phyloP scores from a whole-genome alignment of 2,888 invertebrate species.

The Apoderus coryli region DNA sequence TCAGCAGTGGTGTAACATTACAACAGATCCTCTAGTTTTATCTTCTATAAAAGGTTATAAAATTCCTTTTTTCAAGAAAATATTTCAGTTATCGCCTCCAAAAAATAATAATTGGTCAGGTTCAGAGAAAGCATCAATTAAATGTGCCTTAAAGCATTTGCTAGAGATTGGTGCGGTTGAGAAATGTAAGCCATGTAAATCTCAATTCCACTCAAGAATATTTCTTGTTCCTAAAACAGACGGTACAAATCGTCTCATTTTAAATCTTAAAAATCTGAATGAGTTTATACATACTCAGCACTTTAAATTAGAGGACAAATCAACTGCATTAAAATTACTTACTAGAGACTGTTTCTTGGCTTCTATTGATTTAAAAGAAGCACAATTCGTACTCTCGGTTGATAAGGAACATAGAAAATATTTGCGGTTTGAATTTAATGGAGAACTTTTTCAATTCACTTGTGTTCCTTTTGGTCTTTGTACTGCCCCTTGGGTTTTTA shows the following conservation, averaged over 20 bases:
- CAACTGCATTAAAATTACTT: slow-evolving; percentile 15
- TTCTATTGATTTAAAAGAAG: slow-evolving; percentile 11
- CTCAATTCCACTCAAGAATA: slow-evolving; percentile 10
- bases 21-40: too few relatives aligned
- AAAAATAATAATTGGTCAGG: too few relatives aligned
- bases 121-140: too few relatives aligned
- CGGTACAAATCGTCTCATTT: slow-evolving; percentile 11
- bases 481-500: slow-evolving; percentile 17
- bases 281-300: slow-evolving; percentile 16
- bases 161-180: slow-evolving; percentile 1
- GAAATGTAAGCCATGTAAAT: slow-evolving; percentile 8
- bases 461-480: slow-evolving; percentile 17
- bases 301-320: slow-evolving; percentile 20
- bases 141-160: slow-evolving; percentile 4
- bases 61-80: too few relatives aligned
- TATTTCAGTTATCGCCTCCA: too few relatives aligned
- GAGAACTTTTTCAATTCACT: slow-evolving; percentile 15
- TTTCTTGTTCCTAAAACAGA: slow-evolving; percentile 12
- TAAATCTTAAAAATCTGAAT: slow-evolving; percentile 16
- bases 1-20: too few relatives aligned
- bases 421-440: slow-evolving; percentile 16
- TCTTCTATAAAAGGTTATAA: too few relatives aligned
- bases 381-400: slow-evolving; percentile 16
- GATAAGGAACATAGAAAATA: slow-evolving; percentile 14
- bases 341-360: slow-evolving; percentile 10